A percentile compares a stretch with the other conserved stretches of the same genome.
These are phyloP conservation scores for Calosoma granatense DNA, from an alignment of 1,140 invertebrate genomes.

Conservation along the genomic window DNA sequence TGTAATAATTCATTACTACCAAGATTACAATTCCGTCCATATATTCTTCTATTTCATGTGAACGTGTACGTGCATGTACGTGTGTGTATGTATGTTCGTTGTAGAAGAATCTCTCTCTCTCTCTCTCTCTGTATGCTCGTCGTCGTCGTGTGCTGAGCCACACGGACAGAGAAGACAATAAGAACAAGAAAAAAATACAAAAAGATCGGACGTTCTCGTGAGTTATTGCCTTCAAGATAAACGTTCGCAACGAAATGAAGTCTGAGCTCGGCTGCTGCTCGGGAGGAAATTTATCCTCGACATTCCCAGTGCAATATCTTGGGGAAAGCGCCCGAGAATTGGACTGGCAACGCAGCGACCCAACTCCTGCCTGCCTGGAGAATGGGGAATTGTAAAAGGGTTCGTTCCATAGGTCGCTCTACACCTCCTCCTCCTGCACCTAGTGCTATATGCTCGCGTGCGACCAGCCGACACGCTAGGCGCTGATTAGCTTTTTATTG, in stretches of 20 bases:
- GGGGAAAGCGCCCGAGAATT: slow-evolving; percentile 4
- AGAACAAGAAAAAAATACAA: slow-evolving; percentile 8
- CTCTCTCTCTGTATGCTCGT: too few relatives aligned
- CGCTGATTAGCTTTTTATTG: slow-evolving; percentile 8
- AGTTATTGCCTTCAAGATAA: slow-evolving; percentile 9
- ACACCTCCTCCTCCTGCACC: background rate
- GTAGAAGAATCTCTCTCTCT: slow-evolving; percentile 1
- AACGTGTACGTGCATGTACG: too few relatives aligned
- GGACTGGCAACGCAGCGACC: background rate
- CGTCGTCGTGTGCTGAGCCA: too few relatives aligned
- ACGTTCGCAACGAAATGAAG: slow-evolving; percentile 8
- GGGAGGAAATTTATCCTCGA: background rate
- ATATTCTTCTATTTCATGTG: slow-evolving; percentile 6
- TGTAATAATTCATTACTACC: slow-evolving; percentile 5
- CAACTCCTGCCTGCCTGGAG: background rate
- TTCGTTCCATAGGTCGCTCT: background rate
- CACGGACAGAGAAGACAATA: slow-evolving; percentile 7
- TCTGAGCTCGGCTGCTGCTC: slow-evolving; percentile 4
- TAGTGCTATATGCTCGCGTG: too few relatives aligned
- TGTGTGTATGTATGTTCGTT: too few relatives aligned
- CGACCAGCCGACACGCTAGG: background rate
- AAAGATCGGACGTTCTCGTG: slow-evolving; percentile 4
- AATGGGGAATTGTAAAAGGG: slow-evolving; percentile 8
- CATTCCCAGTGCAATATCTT: slow-evolving; percentile 6
- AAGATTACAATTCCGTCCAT: slow-evolving; percentile 6